phyloP scores from a whole-genome alignment of 1,140 invertebrate genomes.

The Tribolium castaneum region DNA sequence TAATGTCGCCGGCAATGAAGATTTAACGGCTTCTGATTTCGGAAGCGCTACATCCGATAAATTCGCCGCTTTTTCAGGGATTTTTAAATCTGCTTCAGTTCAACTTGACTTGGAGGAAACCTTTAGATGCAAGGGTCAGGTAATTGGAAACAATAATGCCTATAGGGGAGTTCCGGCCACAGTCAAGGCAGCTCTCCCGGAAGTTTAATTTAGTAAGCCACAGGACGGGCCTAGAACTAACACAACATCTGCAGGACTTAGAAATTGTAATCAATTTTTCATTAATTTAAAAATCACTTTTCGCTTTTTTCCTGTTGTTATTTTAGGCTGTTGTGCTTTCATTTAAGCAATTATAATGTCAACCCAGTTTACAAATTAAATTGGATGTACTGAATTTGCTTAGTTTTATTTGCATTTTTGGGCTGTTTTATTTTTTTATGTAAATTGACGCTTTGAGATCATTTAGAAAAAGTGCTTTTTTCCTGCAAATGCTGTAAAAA shows the following conservation, averaged over 20 bases:
- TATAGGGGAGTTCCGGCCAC: slow-evolving; percentile 1
- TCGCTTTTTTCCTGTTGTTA: no score
- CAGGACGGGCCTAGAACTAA: not conserved
- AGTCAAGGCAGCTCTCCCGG: not conserved
- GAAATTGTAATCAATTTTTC: not conserved
- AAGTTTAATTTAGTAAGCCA: slow-evolving; percentile 22
- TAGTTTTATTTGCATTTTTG: no score
- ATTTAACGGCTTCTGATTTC: slow-evolving; percentile 44
- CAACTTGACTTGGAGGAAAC: not conserved
- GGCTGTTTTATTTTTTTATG: no score
- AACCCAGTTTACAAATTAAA: no score
- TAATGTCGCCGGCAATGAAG: slow-evolving; percentile 44
- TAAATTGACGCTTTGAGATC: no score
- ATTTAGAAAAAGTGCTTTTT: no score
- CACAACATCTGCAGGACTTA: not conserved
- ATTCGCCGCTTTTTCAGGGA: not conserved
- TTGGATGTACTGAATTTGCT: no score
- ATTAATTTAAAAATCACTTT: no score
- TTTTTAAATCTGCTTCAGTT: slow-evolving; percentile 18
- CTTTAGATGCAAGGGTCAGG: not conserved
- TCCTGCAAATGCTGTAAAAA: no score
- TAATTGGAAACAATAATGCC: slow-evolving; percentile 25
- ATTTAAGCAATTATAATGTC: no score
- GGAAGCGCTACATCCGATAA: slow-evolving; percentile 29
- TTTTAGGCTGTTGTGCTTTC: no score